These are phyloP conservation scores for Eudemis profundana DNA, from an alignment of 2,888 invertebrate species.

Conservation along the genomic window DNA sequence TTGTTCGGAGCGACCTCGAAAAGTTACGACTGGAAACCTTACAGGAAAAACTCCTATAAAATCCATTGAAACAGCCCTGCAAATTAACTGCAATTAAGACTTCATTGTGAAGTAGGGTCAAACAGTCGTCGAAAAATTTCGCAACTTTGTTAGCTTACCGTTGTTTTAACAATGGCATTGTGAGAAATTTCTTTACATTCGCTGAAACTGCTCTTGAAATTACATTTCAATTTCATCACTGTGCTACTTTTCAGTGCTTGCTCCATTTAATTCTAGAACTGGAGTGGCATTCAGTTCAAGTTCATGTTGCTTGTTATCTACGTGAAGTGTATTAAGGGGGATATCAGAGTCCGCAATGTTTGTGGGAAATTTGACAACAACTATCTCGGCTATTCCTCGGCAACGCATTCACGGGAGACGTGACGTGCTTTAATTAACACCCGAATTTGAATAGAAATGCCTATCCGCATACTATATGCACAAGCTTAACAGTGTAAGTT, in stretches of 20 bases:
- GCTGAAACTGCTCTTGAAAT: neutral
- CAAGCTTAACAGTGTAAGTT: conserved; percentile 37
- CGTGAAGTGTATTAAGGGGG: conserved; percentile 20
- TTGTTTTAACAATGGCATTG: conserved; percentile 37
- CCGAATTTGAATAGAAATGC: conserved; percentile 59
- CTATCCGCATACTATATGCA: conserved; percentile 44
- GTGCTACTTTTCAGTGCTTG: conserved; percentile 1
- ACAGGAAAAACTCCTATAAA: conserved; percentile 44
- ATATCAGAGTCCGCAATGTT: conserved; percentile 19
- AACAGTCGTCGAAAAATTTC: conserved; percentile 50
- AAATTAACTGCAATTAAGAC: conserved; percentile 55
- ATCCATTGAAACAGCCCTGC: conserved; percentile 42
- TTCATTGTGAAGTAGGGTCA: conserved; percentile 59
- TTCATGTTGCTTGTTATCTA: conserved; percentile 42
- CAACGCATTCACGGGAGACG: conserved; percentile 46
- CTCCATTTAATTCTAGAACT: conserved; percentile 7
- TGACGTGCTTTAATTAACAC: conserved; percentile 57
- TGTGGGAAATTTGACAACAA: conserved; percentile 32
- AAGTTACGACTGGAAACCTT: conserved; percentile 60
- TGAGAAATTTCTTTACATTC: conserved; percentile 15
- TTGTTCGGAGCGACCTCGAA: conserved; percentile 72
- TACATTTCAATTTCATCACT: neutral
- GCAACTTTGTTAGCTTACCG: conserved; percentile 27
- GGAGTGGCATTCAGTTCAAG: conserved; percentile 39
- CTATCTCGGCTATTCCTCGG: conserved; percentile 43